Base-by-base conservation (phyloP, 2,797 vertebrate species). In the Hipposideros larvatus region DNA sequence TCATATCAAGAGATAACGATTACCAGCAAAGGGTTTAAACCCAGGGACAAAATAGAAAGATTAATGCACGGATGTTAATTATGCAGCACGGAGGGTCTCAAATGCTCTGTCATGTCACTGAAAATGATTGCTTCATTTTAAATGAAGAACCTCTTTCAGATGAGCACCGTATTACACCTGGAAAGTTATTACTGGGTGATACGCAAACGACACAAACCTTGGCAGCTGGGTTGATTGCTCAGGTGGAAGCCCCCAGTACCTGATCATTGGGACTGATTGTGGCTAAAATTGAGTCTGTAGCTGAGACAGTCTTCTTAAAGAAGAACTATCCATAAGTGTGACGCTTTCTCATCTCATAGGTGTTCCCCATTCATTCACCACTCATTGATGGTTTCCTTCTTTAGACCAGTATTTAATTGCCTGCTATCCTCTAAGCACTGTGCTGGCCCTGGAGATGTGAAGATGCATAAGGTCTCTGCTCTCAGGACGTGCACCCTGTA, bases 21-120 rank as follows among this genome's bases (percentile, higher is more conserved):
- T 31, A 79, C 26, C 28, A 31, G 70, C 2, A 4, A 75, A 31
- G 61, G 63, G 88, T 85, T 83, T 87, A 97, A 97, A 94, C 43
- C 37, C n/a, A 66, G 53, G n/a, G 59, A 84, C 77, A 87, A 95
- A 96, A 73, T 37, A n/a, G 53, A 87, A 80, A 96, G 91, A 94
- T 97, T 96, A 96, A 94, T 93, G 57, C 16, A 48, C 48, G 53
- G 71, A 19, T 96, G 53, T 95, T 97, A 98, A 98, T 98, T 95
- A 87, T 79, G n/a, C 46, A 92, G 61, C 53, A 28, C 94, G 57
- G 89, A 96, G 68, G 37, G 68, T 96, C 84, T 91, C 74, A 31
- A 57, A 68, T 61, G 34, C 75, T 97, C 80, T 46, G 18, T 74
- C n/a, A 26, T 87, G 90, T 87, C 82, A 92, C 88, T 73, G 74